Evolutionary conservation across 2,113 vertebrate species (phyloP), one percentile per base, ranked within the genome.

Genomic region (Boulengeromyrus knoepffleri): DNA sequence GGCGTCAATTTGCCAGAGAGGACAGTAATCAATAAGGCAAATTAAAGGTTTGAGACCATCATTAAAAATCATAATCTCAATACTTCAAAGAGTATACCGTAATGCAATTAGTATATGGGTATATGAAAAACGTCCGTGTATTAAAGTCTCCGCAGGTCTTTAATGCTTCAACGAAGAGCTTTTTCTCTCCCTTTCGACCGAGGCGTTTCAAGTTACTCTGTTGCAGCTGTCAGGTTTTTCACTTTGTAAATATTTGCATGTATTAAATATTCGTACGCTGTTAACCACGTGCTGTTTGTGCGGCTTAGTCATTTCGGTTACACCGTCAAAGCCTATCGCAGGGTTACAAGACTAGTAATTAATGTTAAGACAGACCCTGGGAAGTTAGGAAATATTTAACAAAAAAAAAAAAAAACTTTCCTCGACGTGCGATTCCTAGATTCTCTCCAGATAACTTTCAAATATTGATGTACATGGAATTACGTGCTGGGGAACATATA

Each of bases 381-480:
- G n/a, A 50, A 49, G 47, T 50, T 27, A 52, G 49, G 46, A 86
- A 24, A 50, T 27, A 85, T 85, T 50, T 47, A 47, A 47, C 1
- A 47, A 47, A 5, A 86, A 4, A 13, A 31, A 13, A 66, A 66
- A 85, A 85, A 50, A 21, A 31, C 84, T 49, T 24, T 50, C n/a
- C 84, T 27, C n/a, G 47, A 86, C 46, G 47, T 13, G 21, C 24
- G 4, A n/a, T 52, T 86, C 27, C 1, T 86, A n/a, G 46, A 86
- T 52, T 52, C 12, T 86, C 24, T 86, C 49, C 10, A 87, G 19
- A 87, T 52, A 49, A 15, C 85, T 87, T 52, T 87, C 50, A 52
- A 87, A 52, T 87, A 87, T 87, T 87, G 12, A 87, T 87, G 85
- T 50, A 50, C n/a, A 49, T 52, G n/a, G 27, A 87, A 87, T 52